A percentile compares a stretch with the other conserved stretches of the same genome.
These are phyloP conservation scores for Smittia aterrima DNA, from an alignment of 2,888 invertebrate genomes.

Conservation along the genomic window DNA sequence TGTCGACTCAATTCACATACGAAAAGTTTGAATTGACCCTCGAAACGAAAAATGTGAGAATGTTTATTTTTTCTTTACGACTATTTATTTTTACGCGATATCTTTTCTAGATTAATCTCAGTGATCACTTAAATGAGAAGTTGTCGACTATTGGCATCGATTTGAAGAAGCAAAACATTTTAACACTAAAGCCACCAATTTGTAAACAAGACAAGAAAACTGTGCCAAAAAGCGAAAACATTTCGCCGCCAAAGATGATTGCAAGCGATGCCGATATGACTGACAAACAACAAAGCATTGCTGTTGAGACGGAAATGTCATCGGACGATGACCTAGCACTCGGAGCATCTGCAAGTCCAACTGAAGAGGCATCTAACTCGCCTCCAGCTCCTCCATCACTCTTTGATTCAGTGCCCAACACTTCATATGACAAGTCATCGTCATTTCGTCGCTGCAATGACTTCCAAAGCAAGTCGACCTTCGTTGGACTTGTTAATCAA, in stretches of 20 bases:
- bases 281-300: constrained; percentile 23
- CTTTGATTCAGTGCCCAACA: constrained; percentile 14
- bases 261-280: constrained; percentile 28
- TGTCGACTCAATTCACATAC: constrained; percentile 30
- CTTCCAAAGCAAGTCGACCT: constrained; percentile 6
- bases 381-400: constrained; percentile 42
- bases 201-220: background rate
- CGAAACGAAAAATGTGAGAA: constrained; percentile 32
- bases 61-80: no score
- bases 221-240: constrained; percentile 34
- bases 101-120: constrained; percentile 32
- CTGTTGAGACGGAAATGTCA: constrained; percentile 42
- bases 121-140: constrained; percentile 35
- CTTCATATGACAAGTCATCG: constrained; percentile 1
- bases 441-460: constrained; percentile 38
- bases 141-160: constrained; percentile 29
- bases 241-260: constrained; percentile 30
- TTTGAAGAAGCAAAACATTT: constrained; percentile 15
- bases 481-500: constrained; percentile 79
- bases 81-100: background rate
- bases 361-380: constrained; percentile 46
- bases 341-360: constrained; percentile 55
- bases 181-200: constrained; percentile 21
- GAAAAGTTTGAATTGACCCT: constrained; percentile 33
- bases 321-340: constrained; percentile 53